Conservation (phyloP, 2,888 invertebrate species). For the Plebejus argus region DNA sequence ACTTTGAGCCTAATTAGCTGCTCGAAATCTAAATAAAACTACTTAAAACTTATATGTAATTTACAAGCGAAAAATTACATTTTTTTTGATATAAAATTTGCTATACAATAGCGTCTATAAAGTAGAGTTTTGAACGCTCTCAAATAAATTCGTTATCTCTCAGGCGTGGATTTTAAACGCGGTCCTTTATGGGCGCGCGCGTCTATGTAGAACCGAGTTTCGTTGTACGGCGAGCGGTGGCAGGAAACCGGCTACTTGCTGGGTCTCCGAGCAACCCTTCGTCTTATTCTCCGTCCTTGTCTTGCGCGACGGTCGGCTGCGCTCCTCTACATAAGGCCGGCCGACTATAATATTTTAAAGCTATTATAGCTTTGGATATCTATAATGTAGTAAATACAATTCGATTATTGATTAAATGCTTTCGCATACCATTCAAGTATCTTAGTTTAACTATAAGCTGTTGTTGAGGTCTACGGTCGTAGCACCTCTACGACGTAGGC, state of each 20-base stretch:
- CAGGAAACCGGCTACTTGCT: conserved; percentile 64
- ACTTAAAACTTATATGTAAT: conserved; percentile 47
- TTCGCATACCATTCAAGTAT: neutral
- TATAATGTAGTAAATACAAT: neutral
- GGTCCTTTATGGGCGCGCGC: conserved; percentile 72
- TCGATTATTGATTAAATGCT: neutral
- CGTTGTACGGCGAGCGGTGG: conserved; percentile 47
- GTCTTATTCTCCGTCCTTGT: conserved; percentile 81
- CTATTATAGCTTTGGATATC: conserved; percentile 34
- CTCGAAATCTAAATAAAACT: conserved; percentile 32
- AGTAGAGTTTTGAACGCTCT: conserved; percentile 46
- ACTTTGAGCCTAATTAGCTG: conserved; percentile 57
- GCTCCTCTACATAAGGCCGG: conserved; percentile 65
- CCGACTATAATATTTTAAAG: conserved; percentile 44
- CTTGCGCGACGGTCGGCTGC: conserved; percentile 77
- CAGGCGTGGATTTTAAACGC: conserved; percentile 77
- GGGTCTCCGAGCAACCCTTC: conserved; percentile 81
- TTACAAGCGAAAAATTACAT: conserved; percentile 57
- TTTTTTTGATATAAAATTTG: conserved; percentile 63
- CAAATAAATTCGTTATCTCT: conserved; percentile 79
- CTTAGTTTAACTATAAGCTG: no score
- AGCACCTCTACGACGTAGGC: no score
- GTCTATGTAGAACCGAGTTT: conserved; percentile 68
- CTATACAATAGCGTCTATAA: conserved; percentile 32
- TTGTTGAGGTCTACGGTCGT: no score